Base-by-base conservation (phyloP, 2,888 invertebrate genomes). In the Pseudococcus jackbeardsleyi region DNA sequence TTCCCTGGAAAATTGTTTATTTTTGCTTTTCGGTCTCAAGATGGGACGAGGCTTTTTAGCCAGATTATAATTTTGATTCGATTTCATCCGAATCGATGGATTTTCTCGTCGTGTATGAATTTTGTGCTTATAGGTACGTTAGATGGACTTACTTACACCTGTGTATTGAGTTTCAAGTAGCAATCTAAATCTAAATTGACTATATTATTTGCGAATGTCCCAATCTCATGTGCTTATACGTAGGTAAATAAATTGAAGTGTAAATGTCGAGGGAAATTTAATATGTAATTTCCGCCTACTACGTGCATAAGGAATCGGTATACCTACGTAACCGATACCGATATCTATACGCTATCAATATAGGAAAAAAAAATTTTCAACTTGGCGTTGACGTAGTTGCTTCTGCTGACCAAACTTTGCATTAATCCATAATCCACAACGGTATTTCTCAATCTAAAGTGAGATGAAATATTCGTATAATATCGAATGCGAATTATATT, bases 221-320 rank as follows among this genome's bases (percentile, higher is more conserved):
- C 22, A 68, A 68, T 68, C 68, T 2, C 22, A 22, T 68, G 8
- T 6, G 9, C 9, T 12, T 12, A n/a, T 22, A 68, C 22, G 22
- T 68, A 68, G 3, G 22, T 68, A 68, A 22, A 22, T 68, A 68
- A 68, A 68, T 68, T 68, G 68, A 68, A 68, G 68, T 68, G 68
- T 68, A 26, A 68, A 68, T 22, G 26, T 26, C 68, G 26, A 68
- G 68, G 68, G 68, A 68, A 68, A 68, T 68, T 22, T 68, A 68
- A 68, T 26, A 68, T 68, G 26, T 19, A 68, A 68, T 26, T 68
- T 68, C 26, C 68, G 6, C 68, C 26, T 7, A 19, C 26, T 64
- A 19, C 64, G 17, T 19, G 17, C 1, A 46, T 8, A 8, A 46
- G 26, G 1, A 50, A 50, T 50, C 7, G 15, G 50, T 50, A 50